A percentile compares a stretch with the other conserved stretches of the same genome.
These are phyloP conservation scores for Gymnobelideus leadbeateri DNA, from an alignment of 2,113 vertebrate genomes.

Conservation along the genomic window DNA sequence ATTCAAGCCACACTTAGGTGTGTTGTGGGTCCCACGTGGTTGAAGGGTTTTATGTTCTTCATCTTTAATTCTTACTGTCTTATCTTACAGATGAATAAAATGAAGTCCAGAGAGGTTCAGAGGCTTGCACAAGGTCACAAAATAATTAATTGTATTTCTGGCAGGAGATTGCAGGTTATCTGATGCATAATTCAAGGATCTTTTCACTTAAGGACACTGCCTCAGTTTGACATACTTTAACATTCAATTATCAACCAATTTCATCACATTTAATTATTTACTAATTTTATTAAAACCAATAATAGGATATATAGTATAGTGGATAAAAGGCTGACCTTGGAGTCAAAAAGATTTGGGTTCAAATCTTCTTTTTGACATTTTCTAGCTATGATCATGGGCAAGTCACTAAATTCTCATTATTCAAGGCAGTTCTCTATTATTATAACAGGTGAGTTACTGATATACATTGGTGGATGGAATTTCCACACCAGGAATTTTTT, in stretches of 20 bases:
- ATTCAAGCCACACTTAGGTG: neutral
- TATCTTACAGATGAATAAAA: neutral
- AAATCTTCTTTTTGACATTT: neutral
- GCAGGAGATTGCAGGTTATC: neutral
- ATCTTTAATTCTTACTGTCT: neutral
- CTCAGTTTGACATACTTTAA: neutral
- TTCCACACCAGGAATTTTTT: neutral
- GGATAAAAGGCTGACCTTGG: neutral
- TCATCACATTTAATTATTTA: slow-evolving; percentile 15
- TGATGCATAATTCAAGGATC: neutral
- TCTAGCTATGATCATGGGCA: neutral
- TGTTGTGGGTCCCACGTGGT: neutral
- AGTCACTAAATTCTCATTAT: neutral
- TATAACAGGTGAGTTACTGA: neutral
- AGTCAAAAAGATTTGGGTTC: neutral
- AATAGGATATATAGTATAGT: neutral
- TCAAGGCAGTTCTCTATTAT: neutral
- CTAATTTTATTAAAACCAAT: neutral
- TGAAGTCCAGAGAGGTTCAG: neutral
- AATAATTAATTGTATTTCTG: neutral
- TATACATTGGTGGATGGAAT: neutral
- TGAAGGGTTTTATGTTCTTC: neutral
- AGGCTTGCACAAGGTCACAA: neutral
- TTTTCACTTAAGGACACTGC: neutral
- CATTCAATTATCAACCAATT: slow-evolving; percentile 2